Conservation (phyloP, 2,888 invertebrate species). For the Yponomeuta plumbellus region DNA sequence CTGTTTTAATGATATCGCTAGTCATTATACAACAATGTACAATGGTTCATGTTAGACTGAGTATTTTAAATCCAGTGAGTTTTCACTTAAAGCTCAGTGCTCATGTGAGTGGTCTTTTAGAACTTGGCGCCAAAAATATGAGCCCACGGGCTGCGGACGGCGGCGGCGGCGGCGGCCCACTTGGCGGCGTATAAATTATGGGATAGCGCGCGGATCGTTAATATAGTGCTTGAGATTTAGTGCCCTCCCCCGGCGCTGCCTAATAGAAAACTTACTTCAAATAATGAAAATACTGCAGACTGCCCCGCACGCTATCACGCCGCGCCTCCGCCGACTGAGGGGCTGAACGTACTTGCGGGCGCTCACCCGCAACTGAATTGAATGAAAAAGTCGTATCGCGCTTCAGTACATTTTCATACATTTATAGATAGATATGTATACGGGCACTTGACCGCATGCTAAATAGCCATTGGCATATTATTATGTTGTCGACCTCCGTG, state of each 20-base stretch:
- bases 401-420: too few species aligned
- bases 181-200: slow-evolving; percentile 12
- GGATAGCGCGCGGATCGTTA: slow-evolving; percentile 11
- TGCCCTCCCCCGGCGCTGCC: neutral
- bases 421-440: too few species aligned
- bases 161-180: neutral
- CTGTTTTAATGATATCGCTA: neutral
- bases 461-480: too few species aligned
- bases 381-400: too few species aligned
- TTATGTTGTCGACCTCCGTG: too few species aligned
- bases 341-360: too few species aligned
- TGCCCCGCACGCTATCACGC: neutral
- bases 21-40: neutral
- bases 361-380: neutral
- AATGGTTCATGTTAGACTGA: neutral
- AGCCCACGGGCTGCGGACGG: neutral
- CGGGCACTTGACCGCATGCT: too few species aligned
- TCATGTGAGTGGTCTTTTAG: neutral
- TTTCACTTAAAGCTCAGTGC: neutral
- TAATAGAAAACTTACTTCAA: slow-evolving; percentile 22
- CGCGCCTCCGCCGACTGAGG: neutral
- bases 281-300: slow-evolving; percentile 20
- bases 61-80: neutral
- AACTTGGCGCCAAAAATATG: neutral
- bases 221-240: slow-evolving; percentile 12